Base-by-base conservation (phyloP, 64 coral and sea anemone genomes). In the Montipora foliosa region DNA sequence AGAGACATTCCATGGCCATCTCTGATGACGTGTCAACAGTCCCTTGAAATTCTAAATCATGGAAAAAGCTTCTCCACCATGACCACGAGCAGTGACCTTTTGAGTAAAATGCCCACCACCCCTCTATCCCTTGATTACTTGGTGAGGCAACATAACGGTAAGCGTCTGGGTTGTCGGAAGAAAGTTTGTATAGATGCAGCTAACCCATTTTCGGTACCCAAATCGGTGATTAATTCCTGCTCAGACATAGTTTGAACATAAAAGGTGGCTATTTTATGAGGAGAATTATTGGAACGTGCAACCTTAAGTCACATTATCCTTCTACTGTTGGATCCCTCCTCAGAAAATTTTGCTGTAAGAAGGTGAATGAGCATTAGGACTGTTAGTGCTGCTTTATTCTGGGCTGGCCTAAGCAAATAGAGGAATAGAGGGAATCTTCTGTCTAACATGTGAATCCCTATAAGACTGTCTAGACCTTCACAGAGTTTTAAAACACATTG, bases 31-130 rank as follows among this genome's bases (percentile, higher is more conserved):
- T 81, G 59, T 81, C 79, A 81, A 81, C 59, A 59, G 59, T 81
- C 59, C 79, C 49, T 45, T 81, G 79, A 7, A 59, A 81, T 81
- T 79, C 77, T 79, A 79, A 79, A 79, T 79, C 77, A n/a, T 20
- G 37, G 48, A 79, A 5, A 11, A 14, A 14, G 10, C 22, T 19
- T 45, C 22, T 52, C 44, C 8, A 15, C 14, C 8, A 15, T 64
- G 60, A 87, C 80, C 80, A 83, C n/a, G 37, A 19, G 49, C 9
- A 60, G 47, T 74, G 68, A 87, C 67, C 44, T 74, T 47, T 72
- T 19, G 66, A 75, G 69, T 69, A 72, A 88, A 88, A 88, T 19
- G 66, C 16, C 68, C 85, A 88, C 85, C 85, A 88, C 49, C 85
- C 85, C 66, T 88, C 85, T 49, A 88, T 88, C 51, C 20, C 25